These are phyloP conservation scores for Molothrus aeneus DNA, from an alignment of 2,797 vertebrate genomes.

Conservation along the genomic window DNA sequence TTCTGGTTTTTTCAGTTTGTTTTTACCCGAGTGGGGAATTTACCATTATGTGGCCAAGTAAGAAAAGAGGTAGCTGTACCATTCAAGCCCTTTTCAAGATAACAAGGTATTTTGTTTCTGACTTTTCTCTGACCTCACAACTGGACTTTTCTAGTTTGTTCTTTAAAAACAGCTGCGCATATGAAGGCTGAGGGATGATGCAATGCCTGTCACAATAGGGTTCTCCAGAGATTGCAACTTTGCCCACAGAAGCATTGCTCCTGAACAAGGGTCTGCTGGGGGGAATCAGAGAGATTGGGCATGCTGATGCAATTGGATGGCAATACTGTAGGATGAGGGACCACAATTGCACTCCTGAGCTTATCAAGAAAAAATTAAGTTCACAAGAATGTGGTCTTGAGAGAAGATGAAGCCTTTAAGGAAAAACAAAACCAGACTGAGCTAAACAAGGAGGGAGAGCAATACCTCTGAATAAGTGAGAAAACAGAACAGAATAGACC, in stretches of 20 bases:
- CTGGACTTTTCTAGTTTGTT: neutral
- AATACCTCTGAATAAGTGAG: neutral
- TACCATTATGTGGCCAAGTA: neutral
- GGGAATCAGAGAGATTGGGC: neutral
- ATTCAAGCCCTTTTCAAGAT: neutral
- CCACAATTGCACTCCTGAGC: neutral
- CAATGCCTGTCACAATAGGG: neutral
- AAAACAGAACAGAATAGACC: neutral
- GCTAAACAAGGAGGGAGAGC: neutral
- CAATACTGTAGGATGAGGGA: neutral
- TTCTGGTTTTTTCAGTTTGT: neutral
- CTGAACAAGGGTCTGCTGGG: neutral
- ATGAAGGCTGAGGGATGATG: neutral
- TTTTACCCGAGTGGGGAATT: neutral
- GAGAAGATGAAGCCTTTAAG: neutral
- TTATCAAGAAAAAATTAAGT: neutral
- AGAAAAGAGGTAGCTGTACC: neutral
- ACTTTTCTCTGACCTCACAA: neutral
- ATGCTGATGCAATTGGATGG: neutral
- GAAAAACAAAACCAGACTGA: neutral
- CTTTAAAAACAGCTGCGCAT: neutral
- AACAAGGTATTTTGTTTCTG: neutral
- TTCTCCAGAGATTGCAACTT: neutral
- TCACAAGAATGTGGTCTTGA: neutral
- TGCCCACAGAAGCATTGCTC: neutral